Conservation (phyloP, 1,140 invertebrate species). For the Pristionchus pacificus region DNA sequence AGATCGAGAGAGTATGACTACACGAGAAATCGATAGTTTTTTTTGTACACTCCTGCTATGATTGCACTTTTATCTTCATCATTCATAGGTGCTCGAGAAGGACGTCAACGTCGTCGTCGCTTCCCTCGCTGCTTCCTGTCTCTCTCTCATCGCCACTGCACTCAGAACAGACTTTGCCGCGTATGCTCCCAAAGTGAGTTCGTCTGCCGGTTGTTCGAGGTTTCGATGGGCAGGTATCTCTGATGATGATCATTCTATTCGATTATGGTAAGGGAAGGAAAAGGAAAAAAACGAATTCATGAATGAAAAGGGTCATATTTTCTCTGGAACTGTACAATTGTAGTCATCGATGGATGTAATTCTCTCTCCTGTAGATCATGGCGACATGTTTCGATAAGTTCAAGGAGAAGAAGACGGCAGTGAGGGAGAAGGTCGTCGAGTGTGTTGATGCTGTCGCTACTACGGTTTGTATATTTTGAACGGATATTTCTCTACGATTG, state of each 20-base stretch:
- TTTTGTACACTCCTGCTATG: too few species aligned
- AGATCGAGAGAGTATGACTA: too few species aligned
- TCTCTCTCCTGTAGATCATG: constrained; percentile 60
- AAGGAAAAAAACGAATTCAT: too few species aligned
- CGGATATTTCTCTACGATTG: too few species aligned
- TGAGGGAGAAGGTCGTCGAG: constrained; percentile 66
- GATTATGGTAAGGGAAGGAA: too few species aligned
- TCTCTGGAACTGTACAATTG: too few species aligned
- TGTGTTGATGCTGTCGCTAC: constrained; percentile 79
- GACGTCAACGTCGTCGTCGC: constrained; percentile 91
- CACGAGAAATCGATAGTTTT: too few species aligned
- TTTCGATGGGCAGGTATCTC: too few species aligned
- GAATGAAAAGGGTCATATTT: too few species aligned
- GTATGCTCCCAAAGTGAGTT: constrained; percentile 66
- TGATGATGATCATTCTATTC: too few species aligned
- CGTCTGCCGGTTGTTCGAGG: background rate
- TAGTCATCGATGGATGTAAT: background rate
- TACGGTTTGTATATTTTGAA: constrained; percentile 3
- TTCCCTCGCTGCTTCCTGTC: constrained; percentile 75
- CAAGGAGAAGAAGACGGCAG: constrained; percentile 84
- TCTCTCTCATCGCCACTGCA: constrained; percentile 75
- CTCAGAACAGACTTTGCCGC: constrained; percentile 79
- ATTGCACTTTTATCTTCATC: too few species aligned
- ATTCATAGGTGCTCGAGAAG: constrained; percentile 67
- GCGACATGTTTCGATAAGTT: constrained; percentile 85